Evolutionary conservation across 2,113 vertebrate genomes (phyloP).

Genomic region (Rhegmatorhina hoffmannsi): DNA sequence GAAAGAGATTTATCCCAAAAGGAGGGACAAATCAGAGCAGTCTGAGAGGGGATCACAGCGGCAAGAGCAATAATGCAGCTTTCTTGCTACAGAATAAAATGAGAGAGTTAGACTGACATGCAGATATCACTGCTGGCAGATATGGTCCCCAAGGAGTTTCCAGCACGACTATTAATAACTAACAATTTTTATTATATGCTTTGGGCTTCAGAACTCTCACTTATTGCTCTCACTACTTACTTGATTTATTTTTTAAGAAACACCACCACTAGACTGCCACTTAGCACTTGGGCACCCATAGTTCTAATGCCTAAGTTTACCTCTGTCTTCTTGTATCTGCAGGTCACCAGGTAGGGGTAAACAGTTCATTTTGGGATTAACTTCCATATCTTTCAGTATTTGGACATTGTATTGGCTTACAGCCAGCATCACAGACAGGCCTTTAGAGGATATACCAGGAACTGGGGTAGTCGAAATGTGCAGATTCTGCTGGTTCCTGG

Average conservation of each 20-base stretch:
- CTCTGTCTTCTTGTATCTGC: not conserved
- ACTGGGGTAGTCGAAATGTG: not conserved
- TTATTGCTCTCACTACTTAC: not conserved
- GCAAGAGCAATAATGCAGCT: not conserved
- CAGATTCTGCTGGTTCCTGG: not conserved
- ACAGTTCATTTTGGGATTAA: not conserved
- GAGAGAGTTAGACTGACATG: not conserved
- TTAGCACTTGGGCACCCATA: not conserved
- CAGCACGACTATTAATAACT: constrained; percentile 28
- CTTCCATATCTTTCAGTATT: not conserved
- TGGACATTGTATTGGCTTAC: not conserved
- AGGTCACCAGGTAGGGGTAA: not conserved
- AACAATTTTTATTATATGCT: not conserved
- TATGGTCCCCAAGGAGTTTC: not conserved
- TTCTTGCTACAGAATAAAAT: not conserved
- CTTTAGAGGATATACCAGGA: not conserved
- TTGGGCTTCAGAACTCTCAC: not conserved
- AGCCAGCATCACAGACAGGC: not conserved
- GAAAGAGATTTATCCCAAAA: constrained; percentile 12
- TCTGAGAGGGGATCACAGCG: not conserved
- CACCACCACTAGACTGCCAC: not conserved
- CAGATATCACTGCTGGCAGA: constrained; percentile 13
- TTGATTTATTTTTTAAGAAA: not conserved
- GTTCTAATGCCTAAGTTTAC: not conserved
- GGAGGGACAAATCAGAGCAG: not conserved